phyloP scores from a whole-genome alignment of 2,888 invertebrate species.

The Petrolisthes manimaculis region DNA sequence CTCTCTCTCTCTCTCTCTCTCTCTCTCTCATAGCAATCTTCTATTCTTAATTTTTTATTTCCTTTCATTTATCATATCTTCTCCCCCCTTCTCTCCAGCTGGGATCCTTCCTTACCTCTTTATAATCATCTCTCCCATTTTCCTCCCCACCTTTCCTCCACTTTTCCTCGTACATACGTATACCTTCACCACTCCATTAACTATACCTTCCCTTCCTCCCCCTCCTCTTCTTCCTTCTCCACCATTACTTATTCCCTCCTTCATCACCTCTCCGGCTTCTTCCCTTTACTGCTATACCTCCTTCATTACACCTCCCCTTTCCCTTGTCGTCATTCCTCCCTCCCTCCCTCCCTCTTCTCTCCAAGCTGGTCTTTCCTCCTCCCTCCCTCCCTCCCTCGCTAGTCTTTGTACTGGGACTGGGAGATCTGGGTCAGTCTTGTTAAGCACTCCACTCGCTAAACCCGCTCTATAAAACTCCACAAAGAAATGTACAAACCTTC shows the following conservation, averaged over 20 bases:
- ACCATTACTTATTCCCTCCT: background rate
- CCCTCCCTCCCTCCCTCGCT: background rate
- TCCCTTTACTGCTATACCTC: background rate
- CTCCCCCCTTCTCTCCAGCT: no score
- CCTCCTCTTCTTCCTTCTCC: background rate
- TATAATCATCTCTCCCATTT: background rate
- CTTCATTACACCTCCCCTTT: background rate
- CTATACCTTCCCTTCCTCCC: background rate
- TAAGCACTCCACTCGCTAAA: background rate
- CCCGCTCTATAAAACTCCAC: background rate
- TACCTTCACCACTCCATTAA: background rate
- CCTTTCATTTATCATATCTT: background rate
- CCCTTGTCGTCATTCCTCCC: background rate
- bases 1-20: slow-evolving; percentile 3
- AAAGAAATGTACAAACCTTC: background rate
- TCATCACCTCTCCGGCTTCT: background rate
- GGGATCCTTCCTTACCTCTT: background rate
- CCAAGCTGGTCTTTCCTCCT: background rate
- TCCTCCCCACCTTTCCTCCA: background rate
- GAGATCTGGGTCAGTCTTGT: background rate
- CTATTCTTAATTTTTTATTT: background rate
- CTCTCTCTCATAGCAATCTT: background rate
- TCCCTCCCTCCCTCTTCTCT: background rate
- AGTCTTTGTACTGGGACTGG: background rate
- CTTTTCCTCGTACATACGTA: background rate